phyloP scores from a whole-genome alignment of 2,797 vertebrate species.

The Cetoscarus ocellatus region DNA sequence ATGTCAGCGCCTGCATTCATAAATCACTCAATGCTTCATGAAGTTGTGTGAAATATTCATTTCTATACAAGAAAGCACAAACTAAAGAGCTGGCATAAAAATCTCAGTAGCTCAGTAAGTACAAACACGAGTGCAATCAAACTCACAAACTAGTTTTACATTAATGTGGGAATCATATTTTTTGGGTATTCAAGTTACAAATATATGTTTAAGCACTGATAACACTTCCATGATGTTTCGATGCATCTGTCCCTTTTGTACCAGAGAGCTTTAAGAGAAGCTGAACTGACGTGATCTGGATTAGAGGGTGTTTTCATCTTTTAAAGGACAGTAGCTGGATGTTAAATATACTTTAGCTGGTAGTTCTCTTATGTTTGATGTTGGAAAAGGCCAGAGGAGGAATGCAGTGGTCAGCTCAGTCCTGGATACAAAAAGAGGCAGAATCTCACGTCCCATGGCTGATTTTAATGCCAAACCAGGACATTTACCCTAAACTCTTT shows the following conservation, averaged over 20 bases:
- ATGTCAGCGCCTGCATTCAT: too few species aligned
- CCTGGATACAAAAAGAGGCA: conserved; percentile 22
- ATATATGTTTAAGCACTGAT: too few species aligned
- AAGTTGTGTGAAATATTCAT: too few species aligned
- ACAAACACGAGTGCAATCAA: background rate
- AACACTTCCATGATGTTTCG: too few species aligned
- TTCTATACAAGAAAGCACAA: background rate
- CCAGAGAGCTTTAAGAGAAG: too few species aligned
- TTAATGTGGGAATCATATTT: background rate
- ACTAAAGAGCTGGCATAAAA: background rate
- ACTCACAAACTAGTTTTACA: background rate
- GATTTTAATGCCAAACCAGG: conserved; percentile 60
- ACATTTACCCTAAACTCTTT: conserved; percentile 35
- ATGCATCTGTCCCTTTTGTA: too few species aligned
- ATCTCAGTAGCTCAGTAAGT: background rate
- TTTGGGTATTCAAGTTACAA: too few species aligned
- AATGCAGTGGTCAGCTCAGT: conserved; percentile 54
- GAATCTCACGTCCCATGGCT: conserved; percentile 23
- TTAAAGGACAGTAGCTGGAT: background rate
- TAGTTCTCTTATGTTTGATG: conserved; percentile 31
- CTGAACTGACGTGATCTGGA: background rate
- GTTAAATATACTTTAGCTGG: conserved; percentile 21
- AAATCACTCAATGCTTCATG: too few species aligned
- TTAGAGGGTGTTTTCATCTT: background rate
- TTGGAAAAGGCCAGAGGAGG: conserved; percentile 33